Percentiles rank a stretch among this genome's conserved stretches.
phyloP scores from a whole-genome alignment of 2,797 vertebrate genomes.

The Aratinga solstitialis region DNA sequence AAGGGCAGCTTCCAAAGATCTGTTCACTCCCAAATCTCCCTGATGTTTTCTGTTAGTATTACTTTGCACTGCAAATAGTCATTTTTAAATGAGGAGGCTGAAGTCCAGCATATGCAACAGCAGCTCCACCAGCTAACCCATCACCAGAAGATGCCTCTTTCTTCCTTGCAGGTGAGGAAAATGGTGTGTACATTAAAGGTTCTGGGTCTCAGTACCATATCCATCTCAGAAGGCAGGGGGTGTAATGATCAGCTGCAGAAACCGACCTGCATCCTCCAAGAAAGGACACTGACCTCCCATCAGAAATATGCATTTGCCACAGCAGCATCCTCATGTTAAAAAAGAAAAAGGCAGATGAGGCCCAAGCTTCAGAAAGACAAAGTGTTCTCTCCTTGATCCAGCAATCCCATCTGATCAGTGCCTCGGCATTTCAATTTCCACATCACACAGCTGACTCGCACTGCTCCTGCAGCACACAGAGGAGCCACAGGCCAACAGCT shows the following conservation, averaged over 20 bases:
- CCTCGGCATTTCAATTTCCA: constrained; percentile 4
- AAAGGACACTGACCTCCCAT: not conserved
- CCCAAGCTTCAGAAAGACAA: not conserved
- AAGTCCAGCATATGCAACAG: not conserved
- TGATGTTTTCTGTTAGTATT: not conserved
- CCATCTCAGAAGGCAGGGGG: not conserved
- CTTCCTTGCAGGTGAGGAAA: not conserved
- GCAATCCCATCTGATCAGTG: constrained; percentile 23
- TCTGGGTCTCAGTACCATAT: fast-evolving
- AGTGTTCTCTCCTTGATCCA: not conserved
- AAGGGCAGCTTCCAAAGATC: not conserved
- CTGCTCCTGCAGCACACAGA: fast-evolving
- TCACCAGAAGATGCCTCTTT: not conserved
- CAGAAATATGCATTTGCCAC: not conserved
- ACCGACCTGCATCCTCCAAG: not conserved
- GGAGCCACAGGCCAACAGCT: constrained; percentile 6
- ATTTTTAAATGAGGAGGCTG: not conserved
- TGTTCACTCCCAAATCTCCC: not conserved
- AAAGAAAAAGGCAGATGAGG: not conserved
- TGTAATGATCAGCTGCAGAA: not conserved
- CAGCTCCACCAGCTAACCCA: not conserved
- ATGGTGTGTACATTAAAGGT: not conserved
- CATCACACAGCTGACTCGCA: not conserved
- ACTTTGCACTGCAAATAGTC: not conserved
- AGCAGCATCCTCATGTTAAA: not conserved